Evolutionary conservation across 2,888 invertebrate species (phyloP).

Genomic region (Tillus elongatus): DNA sequence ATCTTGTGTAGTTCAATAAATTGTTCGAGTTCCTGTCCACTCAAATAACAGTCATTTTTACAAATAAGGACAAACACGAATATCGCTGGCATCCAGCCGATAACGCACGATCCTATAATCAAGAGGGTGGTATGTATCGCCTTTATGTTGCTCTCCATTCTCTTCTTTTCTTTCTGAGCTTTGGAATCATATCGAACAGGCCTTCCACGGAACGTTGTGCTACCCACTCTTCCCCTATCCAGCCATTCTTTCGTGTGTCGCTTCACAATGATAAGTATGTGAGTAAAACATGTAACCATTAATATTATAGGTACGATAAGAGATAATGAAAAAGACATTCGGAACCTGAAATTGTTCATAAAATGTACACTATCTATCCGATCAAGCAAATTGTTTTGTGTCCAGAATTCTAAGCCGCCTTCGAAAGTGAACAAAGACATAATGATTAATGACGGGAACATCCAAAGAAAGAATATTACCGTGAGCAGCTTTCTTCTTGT

Average conservation of each 20-base stretch:
- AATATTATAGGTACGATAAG: not conserved
- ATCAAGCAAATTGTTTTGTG: not conserved
- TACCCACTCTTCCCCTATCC: conserved; percentile 21
- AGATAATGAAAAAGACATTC: not conserved
- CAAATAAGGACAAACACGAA: conserved; percentile 50
- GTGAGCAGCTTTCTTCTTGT: not conserved
- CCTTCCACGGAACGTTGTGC: too few relatives aligned
- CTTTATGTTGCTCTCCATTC: conserved; percentile 45
- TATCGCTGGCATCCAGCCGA: conserved; percentile 56
- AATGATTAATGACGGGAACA: not conserved
- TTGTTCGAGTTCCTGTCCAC: conserved; percentile 23
- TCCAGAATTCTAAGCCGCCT: not conserved
- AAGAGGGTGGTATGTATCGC: conserved; percentile 54
- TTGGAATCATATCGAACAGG: too few relatives aligned
- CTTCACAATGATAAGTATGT: not conserved
- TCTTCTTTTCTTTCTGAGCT: conserved; percentile 33
- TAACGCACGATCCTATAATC: conserved; percentile 50
- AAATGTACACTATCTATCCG: not conserved
- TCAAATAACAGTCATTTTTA: conserved; percentile 32
- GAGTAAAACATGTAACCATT: conserved; percentile 1
- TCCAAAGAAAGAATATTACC: not conserved
- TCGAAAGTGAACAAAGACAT: not conserved
- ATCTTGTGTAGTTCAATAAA: conserved; percentile 23
- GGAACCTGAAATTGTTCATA: not conserved
- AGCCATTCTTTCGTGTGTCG: not conserved